Evolutionary conservation across 2,797 vertebrate genomes (phyloP).

Genomic region (Brachymystax lenok): DNA sequence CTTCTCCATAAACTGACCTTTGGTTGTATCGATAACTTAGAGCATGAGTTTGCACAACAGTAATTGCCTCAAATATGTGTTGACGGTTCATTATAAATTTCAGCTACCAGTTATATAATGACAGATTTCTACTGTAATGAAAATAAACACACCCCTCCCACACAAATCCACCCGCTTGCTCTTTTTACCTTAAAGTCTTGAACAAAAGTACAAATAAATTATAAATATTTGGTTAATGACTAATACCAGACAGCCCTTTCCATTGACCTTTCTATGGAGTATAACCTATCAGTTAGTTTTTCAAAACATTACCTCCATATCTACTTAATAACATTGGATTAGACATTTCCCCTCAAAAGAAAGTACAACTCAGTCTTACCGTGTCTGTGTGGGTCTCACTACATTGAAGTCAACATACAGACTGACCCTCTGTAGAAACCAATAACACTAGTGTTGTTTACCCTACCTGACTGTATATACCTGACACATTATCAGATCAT

Average conservation of each 20-base stretch:
- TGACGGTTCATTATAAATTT: not conserved
- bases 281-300: not conserved
- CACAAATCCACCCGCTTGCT: not conserved
- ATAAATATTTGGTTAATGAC: not conserved
- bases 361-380: not conserved
- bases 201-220: constrained; percentile 1
- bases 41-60: not conserved
- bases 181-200: not conserved
- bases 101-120: not conserved
- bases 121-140: no score
- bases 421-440: not conserved
- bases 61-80: constrained; percentile 6
- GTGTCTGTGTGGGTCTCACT: no score
- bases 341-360: not conserved
- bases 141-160: no score
- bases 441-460: not conserved
- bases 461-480: not conserved
- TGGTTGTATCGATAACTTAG: not conserved
- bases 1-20: not conserved
- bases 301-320: not conserved
- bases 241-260: not conserved
- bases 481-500: not conserved
- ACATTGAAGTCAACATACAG: not conserved
- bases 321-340: no score
- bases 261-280: not conserved